Evolutionary conservation across 2,113 vertebrate species (phyloP).

Genomic region (Isichthys henryi): DNA sequence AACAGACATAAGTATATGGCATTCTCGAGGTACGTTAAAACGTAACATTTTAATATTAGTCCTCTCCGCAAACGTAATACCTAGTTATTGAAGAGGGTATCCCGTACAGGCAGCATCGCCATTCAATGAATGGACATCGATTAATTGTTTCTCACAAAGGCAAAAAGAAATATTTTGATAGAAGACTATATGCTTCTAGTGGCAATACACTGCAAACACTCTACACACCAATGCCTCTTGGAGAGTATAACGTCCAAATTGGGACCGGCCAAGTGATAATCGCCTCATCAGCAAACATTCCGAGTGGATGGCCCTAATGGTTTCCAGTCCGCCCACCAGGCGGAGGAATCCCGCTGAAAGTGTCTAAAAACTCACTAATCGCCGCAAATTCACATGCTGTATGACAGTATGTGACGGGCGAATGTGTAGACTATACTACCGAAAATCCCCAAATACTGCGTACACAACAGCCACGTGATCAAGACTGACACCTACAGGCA

Average conservation of each 20-base stretch:
- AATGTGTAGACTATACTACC: not conserved
- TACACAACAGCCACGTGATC: not conserved
- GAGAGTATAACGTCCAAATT: constrained; percentile 45
- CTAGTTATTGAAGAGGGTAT: constrained; percentile 42
- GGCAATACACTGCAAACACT: constrained; percentile 53
- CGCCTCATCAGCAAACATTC: constrained; percentile 54
- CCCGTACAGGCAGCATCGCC: constrained; percentile 1
- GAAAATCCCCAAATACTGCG: not conserved
- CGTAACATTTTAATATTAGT: constrained; percentile 50
- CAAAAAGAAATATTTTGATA: constrained; percentile 60
- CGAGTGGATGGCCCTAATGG: constrained; percentile 39
- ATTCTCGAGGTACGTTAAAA: constrained; percentile 60
- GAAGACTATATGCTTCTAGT: constrained; percentile 70
- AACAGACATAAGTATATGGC: constrained; percentile 53
- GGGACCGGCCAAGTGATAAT: constrained; percentile 52
- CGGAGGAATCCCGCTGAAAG: constrained; percentile 24
- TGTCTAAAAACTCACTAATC: constrained; percentile 1
- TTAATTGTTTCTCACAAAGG: constrained; percentile 68
- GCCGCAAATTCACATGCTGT: not conserved
- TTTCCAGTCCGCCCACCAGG: not conserved
- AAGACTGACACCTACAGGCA: constrained; percentile 20
- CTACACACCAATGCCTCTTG: constrained; percentile 35
- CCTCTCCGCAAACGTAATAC: constrained; percentile 52
- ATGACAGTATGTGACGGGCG: not conserved
- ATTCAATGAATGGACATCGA: constrained; percentile 54